These are phyloP conservation scores for Liparis tanakae DNA, from an alignment of 2,797 vertebrate genomes.

Conservation along the genomic window DNA sequence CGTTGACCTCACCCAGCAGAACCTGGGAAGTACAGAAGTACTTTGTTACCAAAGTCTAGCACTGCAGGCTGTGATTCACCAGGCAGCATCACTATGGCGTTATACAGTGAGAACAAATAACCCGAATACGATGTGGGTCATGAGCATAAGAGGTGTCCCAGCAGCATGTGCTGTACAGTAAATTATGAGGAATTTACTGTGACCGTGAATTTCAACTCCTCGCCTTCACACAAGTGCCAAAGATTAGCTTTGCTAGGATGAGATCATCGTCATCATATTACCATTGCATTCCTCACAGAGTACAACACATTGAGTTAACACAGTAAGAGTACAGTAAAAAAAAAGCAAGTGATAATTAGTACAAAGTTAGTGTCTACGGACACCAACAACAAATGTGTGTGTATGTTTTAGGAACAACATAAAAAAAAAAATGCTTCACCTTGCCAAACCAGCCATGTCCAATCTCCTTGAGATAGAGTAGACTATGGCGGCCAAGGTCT, in stretches of 20 bases:
- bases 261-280: constrained; percentile 59
- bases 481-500: constrained; percentile 92
- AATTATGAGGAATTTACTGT: constrained; percentile 52
- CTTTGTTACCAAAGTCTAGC: background rate
- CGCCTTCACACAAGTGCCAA: constrained; percentile 45
- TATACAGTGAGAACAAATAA: background rate
- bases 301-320: constrained; percentile 17
- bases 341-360: background rate
- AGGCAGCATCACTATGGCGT: background rate
- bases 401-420: constrained; percentile 13
- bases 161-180: constrained; percentile 7
- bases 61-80: background rate
- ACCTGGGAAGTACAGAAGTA: constrained; percentile 79
- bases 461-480: constrained; percentile 96
- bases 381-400: background rate
- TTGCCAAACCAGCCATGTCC: constrained; percentile 97
- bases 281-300: constrained; percentile 50
- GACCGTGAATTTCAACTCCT: constrained; percentile 45
- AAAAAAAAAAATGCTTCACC: constrained; percentile 78
- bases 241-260: constrained; percentile 48
- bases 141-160: constrained; percentile 2
- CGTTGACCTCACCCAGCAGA: constrained; percentile 93
- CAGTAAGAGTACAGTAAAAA: background rate
- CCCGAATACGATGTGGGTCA: background rate
- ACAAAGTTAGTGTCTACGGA: background rate